These are phyloP conservation scores for Anagyrus pseudococci DNA, from an alignment of 2,888 invertebrate genomes.

Conservation along the genomic window DNA sequence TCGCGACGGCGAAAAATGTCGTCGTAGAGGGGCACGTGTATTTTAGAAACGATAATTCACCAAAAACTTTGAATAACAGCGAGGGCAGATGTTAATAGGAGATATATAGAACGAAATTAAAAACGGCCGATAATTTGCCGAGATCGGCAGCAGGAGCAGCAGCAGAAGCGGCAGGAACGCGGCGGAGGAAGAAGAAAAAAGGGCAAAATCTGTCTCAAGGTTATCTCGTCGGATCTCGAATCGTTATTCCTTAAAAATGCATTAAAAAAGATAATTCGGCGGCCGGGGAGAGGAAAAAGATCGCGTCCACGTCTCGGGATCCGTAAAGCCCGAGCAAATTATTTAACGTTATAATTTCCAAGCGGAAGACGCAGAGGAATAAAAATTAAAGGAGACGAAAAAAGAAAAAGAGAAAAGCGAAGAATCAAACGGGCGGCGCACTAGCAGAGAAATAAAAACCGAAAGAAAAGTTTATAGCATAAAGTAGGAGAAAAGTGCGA, in stretches of 20 bases:
- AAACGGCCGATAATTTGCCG: neutral
- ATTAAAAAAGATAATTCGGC: conserved; percentile 27
- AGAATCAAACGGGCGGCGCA: too few species aligned
- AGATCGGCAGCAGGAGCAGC: too few species aligned
- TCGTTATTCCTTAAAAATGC: conserved; percentile 36
- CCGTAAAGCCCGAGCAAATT: neutral
- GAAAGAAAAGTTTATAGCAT: neutral
- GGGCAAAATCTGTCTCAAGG: conserved; percentile 19
- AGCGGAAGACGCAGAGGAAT: conserved; percentile 9
- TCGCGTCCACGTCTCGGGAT: neutral
- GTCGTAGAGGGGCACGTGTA: too few species aligned
- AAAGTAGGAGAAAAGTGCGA: too few species aligned
- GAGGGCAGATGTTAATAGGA: neutral
- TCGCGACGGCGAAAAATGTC: too few species aligned
- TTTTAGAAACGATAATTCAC: too few species aligned
- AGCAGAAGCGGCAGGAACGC: neutral
- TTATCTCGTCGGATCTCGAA: conserved; percentile 31
- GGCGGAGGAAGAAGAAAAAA: neutral
- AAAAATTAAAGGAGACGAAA: conserved; percentile 8
- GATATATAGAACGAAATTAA: neutral
- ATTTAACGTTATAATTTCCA: neutral
- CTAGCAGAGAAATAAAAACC: neutral
- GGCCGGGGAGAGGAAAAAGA: neutral
- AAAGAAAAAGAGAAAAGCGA: conserved; percentile 24
- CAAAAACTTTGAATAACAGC: neutral